These are phyloP conservation scores for Ardeotis arabs DNA, from an alignment of 2,113 vertebrate genomes.

Conservation along the genomic window DNA sequence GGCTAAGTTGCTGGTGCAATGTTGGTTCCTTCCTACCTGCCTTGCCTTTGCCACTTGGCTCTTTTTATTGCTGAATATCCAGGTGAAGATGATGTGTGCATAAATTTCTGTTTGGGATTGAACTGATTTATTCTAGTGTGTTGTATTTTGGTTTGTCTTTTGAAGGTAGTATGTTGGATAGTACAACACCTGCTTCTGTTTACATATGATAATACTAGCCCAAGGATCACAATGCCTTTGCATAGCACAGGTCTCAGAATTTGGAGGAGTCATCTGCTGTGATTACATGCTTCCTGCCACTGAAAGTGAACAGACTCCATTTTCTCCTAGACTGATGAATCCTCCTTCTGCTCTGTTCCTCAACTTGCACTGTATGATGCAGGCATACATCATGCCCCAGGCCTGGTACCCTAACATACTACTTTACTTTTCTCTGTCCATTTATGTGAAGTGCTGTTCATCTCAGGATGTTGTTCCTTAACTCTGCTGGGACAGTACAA, in stretches of 20 bases:
- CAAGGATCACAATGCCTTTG: not conserved
- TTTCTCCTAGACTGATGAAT: not conserved
- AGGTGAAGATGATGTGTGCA: not conserved
- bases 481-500: not conserved
- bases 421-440: not conserved
- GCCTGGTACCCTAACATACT: not conserved
- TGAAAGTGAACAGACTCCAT: not conserved
- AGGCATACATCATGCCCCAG: not conserved
- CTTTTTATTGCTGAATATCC: not conserved
- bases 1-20: not conserved
- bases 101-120: not conserved
- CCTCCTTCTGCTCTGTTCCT: not conserved
- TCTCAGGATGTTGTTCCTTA: not conserved
- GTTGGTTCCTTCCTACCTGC: not conserved
- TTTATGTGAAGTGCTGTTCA: too few relatives aligned
- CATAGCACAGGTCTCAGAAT: not conserved
- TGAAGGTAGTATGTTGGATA: not conserved
- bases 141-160: not conserved
- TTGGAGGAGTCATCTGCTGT: not conserved
- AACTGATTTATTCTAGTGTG: not conserved
- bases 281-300: not conserved
- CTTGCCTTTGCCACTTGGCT: not conserved
- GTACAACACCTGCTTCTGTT: not conserved
- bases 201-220: not conserved
- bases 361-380: not conserved